Base-by-base conservation (phyloP, 2,797 vertebrate species). In the Chelidonichthys spinosus region DNA sequence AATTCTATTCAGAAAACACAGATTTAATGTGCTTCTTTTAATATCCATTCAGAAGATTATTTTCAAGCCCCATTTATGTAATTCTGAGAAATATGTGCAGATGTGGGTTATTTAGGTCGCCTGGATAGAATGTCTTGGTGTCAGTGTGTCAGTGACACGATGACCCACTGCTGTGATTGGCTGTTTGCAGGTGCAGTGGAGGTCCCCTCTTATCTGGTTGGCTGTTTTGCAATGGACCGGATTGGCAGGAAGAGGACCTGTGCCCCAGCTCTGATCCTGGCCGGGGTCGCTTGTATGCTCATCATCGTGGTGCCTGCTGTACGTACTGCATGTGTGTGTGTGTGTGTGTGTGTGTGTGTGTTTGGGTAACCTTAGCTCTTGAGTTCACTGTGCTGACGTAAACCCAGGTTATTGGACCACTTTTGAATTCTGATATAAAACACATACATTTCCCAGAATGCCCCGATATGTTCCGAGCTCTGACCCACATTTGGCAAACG, bases 181-280 rank as follows among this genome's bases (percentile, higher is more conserved):
- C 50, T 91, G 75, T 88, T 90, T 80, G 68, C 92, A 99, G 97
- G 97, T 92, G 94, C 95, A 33, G 95, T 98, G 92, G 97, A 99
- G 90, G 75, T 98, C 67, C 97, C 97, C 49, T 96, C 96, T 35
- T 98, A 97, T 84, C 58, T 96, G 83, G 83, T 98, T 81, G 95
- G 95, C 80, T 97, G 96, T 87, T 75, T 94, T 82, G 94, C 92
- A 53, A 97, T 98, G 96, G 95, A 97, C 83, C 93, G 88, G 66
- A 81, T 99, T 39, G 97, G 98, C 72, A 95, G 97, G 89, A 97
- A 95, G 92, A 97, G 91, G 76, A 95, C 96, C 3, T 94, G 97
- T 79, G 94, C 92, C 59, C 94, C 95, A 0, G 94, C 95, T 63
- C 95, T 99, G 87, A 85, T 97, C 49, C 91, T 95, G 68, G 94